Conservation (phyloP, 2,888 invertebrate genomes). For the Augiades crinisus region DNA sequence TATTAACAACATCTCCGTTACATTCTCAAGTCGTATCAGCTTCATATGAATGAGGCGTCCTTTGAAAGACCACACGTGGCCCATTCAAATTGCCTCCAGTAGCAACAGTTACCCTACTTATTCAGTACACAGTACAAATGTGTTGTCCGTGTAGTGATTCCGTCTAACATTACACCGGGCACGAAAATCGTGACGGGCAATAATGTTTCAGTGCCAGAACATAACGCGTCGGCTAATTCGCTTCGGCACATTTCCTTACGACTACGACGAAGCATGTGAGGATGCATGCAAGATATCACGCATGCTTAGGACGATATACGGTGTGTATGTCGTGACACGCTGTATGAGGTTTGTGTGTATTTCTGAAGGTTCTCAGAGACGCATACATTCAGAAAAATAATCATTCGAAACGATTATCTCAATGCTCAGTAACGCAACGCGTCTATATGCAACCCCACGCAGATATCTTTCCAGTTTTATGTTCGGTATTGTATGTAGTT, state of each 20-base stretch:
- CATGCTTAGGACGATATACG: not conserved
- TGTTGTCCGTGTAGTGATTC: constrained; percentile 17
- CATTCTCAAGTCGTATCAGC: constrained; percentile 1
- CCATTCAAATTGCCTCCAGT: constrained; percentile 21
- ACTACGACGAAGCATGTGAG: not conserved
- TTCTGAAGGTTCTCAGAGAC: no score
- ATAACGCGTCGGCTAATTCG: constrained; percentile 7
- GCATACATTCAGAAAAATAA: no score
- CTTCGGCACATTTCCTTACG: not conserved
- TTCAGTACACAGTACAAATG: constrained; percentile 21
- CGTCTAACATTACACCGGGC: constrained; percentile 26
- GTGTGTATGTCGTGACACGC: not conserved
- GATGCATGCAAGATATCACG: not conserved
- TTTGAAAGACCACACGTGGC: constrained; percentile 30
- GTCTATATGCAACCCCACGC: no score
- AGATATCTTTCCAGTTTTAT: no score
- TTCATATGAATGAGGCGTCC: constrained; percentile 16
- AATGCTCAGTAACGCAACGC: no score
- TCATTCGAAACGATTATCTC: no score
- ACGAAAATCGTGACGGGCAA: constrained; percentile 33
- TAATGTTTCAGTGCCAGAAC: constrained; percentile 27
- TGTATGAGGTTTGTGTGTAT: no score
- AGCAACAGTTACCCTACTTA: constrained; percentile 14
- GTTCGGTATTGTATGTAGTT: no score
- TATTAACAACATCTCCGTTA: constrained; percentile 7